Conservation (phyloP, 2,797 vertebrate species). For the Atherinosoma microstoma region DNA sequence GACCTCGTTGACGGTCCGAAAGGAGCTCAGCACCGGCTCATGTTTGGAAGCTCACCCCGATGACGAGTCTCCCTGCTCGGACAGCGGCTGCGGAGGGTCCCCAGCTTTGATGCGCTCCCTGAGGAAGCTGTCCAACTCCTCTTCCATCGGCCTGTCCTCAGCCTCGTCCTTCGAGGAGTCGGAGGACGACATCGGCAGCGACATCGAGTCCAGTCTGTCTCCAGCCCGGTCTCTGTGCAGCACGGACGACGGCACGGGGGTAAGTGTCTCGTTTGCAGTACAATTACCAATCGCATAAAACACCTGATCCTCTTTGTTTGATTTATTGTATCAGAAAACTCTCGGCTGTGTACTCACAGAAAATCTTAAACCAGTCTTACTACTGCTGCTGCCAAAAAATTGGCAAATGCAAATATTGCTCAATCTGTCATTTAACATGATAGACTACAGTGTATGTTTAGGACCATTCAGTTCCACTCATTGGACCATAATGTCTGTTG, state of each 20-base stretch:
- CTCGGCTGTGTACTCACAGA: neutral
- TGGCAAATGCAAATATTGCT: slow-evolving; percentile 9
- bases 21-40: slow-evolving; percentile 52
- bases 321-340: neutral
- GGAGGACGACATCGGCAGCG: slow-evolving; percentile 88
- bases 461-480: neutral
- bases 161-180: slow-evolving; percentile 93
- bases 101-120: slow-evolving; percentile 79
- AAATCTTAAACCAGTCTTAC: neutral
- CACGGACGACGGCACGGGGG: slow-evolving; percentile 84
- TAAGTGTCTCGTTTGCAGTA: slow-evolving; percentile 72
- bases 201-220: slow-evolving; percentile 83
- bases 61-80: slow-evolving; percentile 84
- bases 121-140: slow-evolving; percentile 87
- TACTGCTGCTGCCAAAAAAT: neutral
- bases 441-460: neutral
- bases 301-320: neutral
- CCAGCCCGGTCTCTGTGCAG: slow-evolving; percentile 70
- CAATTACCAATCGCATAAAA: neutral
- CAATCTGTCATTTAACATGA: neutral
- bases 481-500: neutral
- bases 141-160: slow-evolving; percentile 88
- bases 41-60: slow-evolving; percentile 75
- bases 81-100: slow-evolving; percentile 88
- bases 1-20: slow-evolving; percentile 26